Evolutionary conservation across 2,113 vertebrate genomes (phyloP), one percentile per base, ranked within the genome.

Genomic region (Scalopus aquaticus): DNA sequence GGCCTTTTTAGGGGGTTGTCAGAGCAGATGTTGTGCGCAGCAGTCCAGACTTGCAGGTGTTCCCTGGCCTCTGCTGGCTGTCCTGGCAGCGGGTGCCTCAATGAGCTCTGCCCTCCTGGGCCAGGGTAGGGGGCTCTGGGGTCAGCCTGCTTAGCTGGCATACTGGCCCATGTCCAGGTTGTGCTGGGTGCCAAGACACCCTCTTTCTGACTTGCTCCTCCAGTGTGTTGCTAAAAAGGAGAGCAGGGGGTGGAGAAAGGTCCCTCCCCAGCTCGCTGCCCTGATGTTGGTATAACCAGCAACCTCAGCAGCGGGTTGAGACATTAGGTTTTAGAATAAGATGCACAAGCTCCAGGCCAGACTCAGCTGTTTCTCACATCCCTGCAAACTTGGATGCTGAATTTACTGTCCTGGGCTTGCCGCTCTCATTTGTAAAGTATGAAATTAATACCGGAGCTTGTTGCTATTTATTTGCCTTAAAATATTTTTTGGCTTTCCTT

Each of bases 201-300:
- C 4, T 24, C 81, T 76, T 65, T 44, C 51, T 17, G 74, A n/a
- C 35, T 2, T 54, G 11, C 6, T 65, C 44, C 30, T 79, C 72
- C 42, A n/a, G 0, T 1, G 16, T 58, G 8, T 20, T 35, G 37
- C 81, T 37, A 17, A 85, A 39, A 76, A 58, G 39, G 80, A 70
- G 35, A 81, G 32, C 1, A 0, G 1, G 42, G 46, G 13, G 6
- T 13, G n/a, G 83, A 74, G 67, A 58, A 13, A 24, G 77, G 5
- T 6, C 19, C 11, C 30, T 15, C 3, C 37, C 32, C 0, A 16
- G 30, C n/a, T 62, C 42, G 35, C 15, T 37, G 0, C 30, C 44
- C 32, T 6, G 9, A 5, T 9, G 13, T 1, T 1, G n/a, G 11
- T 2, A 6, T 13, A 12, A 49, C 20, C 49, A 28, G 73, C 56